Evolutionary conservation across 1,140 invertebrate species (phyloP), one percentile per base, ranked within the genome.

Genomic region (Achroia grisella): DNA sequence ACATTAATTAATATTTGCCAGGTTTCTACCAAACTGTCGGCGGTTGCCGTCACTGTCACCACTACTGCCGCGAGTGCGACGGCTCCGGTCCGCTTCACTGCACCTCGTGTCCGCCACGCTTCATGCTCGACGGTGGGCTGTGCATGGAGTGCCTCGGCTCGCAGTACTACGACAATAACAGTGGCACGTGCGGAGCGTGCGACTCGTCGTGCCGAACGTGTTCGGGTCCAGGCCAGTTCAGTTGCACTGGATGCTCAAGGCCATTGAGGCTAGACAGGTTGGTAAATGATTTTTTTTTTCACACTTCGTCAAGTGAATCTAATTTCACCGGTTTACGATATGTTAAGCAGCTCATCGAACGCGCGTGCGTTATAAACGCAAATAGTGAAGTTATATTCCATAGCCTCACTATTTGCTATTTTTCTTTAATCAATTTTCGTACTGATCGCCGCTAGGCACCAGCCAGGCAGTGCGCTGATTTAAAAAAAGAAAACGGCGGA

Each of bases 31-130:
- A 93, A 68, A 91, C 91, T 0, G 88, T 90, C 28, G 93, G 89
- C 59, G 93, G 93, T 0, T 95, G 94, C 56, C 92, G 93, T 56
- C 94, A 93, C 67, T 95, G 94, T 67, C 93, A 95, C 86, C 93
- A 94, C 69, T 94, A 92, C 62, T 95, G 93, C 71, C 90, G 90
- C 39, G 93, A 93, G 47, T 95, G 93, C 70, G 90, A 91, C 71
- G 93, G 90, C 32, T 91, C 92, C 52, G 92, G 92, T 0, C 92
- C 92, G 1, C 66, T 92, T 14, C 89, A 91, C 44, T 94, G 93
- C 67, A 91, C 90, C 4, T 92, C 92, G 0, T 93, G 93, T 53
- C 91, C 91, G 0, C 71, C 88, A 0, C 89, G 90, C 42, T 93
- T 89, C 52, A 92, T 92, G 91, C 71, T 93, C 1, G 91, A 93